Evolutionary conservation across 2,888 invertebrate genomes (phyloP), one percentile per base, ranked within the genome.

Genomic region (Rapana venosa): DNA sequence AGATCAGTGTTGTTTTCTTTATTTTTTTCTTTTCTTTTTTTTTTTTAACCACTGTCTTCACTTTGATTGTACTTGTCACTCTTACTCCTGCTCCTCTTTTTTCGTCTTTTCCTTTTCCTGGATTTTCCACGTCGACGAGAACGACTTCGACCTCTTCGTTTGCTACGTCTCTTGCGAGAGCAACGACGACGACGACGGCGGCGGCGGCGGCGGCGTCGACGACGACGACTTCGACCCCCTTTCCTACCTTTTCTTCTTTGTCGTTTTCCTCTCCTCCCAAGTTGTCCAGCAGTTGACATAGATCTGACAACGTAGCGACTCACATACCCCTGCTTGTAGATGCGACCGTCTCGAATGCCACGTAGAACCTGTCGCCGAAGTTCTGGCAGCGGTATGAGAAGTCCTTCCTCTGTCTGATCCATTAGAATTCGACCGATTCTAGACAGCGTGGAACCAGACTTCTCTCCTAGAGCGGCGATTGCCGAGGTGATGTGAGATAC

Each of bases 391-490:
- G 84, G 17, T 15, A 84, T 15, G 35, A 32, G 35, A 13, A 6
- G 5, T 1, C 17, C 15, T 4, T 30, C n/a, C 22, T 56, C 58
- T 30, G 15, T 30, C 58, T 84, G 84, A 15, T 84, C 84, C n/a
- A 30, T 17, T 13, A 84, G 84, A 15, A 84, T 2, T 5, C 47
- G 26, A 2, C 56, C 30, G 84, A 84, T 84, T 15, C 6, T 30
- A n/a, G 56, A n/a, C n/a, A 84, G 58, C 26, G 84, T 84, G 2
- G 84, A 84, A 0, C 84, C 84, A 17, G 84, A 84, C 30, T 84
- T 84, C 30, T 84, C 58, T 17, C 84, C 84, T 5, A 84, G 58
- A 17, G 84, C 84, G 20, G 58, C 84, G 84, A 84, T 58, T 13
- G 58, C 84, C 30, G 15, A 58, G 56, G 30, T 17, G 84, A 84